Evolutionary conservation across 2,888 invertebrate genomes (phyloP).

Genomic region (Orthosia cruda): DNA sequence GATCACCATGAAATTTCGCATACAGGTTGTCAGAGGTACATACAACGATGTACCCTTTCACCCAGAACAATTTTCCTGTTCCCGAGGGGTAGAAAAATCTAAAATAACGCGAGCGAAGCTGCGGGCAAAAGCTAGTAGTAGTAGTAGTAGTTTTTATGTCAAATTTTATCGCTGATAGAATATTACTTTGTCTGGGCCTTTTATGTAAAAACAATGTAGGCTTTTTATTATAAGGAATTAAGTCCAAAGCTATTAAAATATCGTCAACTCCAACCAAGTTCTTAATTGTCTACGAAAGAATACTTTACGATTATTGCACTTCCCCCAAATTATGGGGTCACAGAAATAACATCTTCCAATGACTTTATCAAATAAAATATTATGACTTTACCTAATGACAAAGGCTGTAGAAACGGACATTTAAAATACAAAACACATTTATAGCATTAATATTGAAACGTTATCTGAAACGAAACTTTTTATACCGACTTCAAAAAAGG

Average conservation of each 20-base stretch:
- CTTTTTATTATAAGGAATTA: conserved; percentile 3
- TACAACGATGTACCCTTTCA: too few species aligned
- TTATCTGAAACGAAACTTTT: not conserved
- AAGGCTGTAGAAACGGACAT: not conserved
- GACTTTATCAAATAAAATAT: conserved; percentile 53
- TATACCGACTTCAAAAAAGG: too few species aligned
- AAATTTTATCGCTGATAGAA: not conserved
- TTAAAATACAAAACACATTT: not conserved
- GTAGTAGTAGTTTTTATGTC: not conserved
- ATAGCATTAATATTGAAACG: too few species aligned
- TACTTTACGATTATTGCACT: conserved; percentile 59
- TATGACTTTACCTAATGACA: conserved; percentile 28
- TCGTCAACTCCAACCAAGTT: conserved; percentile 31
- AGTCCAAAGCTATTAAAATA: conserved; percentile 41
- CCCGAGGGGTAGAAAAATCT: too few species aligned
- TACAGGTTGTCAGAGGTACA: too few species aligned
- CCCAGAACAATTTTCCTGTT: too few species aligned
- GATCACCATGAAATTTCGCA: too few species aligned
- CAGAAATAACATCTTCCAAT: conserved; percentile 56
- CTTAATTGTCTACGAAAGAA: conserved; percentile 38
- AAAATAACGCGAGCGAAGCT: too few species aligned
- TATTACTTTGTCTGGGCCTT: not conserved
- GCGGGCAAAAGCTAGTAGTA: not conserved
- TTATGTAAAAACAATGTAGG: not conserved
- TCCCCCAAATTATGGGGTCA: conserved; percentile 40